These are phyloP conservation scores for Vimba vimba DNA, from an alignment of 2,113 vertebrate species.

Conservation along the genomic window DNA sequence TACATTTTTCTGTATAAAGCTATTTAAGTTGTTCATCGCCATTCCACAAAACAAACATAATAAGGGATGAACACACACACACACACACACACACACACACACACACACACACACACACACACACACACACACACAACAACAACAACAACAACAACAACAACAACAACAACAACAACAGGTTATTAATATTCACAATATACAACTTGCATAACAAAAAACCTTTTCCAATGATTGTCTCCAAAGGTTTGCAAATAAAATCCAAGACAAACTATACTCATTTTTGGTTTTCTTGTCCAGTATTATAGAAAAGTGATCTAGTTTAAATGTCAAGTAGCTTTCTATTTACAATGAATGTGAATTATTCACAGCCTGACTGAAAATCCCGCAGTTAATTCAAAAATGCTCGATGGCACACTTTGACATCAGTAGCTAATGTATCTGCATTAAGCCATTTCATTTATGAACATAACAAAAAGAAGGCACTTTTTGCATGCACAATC, in stretches of 20 bases:
- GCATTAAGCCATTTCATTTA: slow-evolving; percentile 28
- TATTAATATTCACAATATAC: slow-evolving; percentile 62
- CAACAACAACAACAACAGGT: too few species aligned
- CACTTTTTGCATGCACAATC: slow-evolving; percentile 59
- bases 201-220: slow-evolving; percentile 40
- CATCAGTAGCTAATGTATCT: slow-evolving; percentile 24
- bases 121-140: too few species aligned
- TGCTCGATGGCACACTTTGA: slow-evolving; percentile 24
- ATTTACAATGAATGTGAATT: slow-evolving; percentile 61
- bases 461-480: slow-evolving; percentile 74
- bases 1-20: slow-evolving; percentile 17
- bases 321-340: slow-evolving; percentile 11
- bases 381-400: slow-evolving; percentile 22
- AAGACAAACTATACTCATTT: background rate
- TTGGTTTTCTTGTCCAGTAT: background rate
- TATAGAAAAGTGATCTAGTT: slow-evolving; percentile 6
- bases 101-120: too few species aligned
- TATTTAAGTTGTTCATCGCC: background rate
- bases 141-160: too few species aligned
- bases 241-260: slow-evolving; percentile 36
- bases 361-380: slow-evolving; percentile 49
- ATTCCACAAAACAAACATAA: slow-evolving; percentile 38
- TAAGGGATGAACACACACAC: slow-evolving; percentile 52
- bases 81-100: too few species aligned
- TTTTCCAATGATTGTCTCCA: slow-evolving; percentile 62